A percentile compares a stretch with the other conserved stretches of the same genome.
These are phyloP conservation scores for Dufourea novaeangliae DNA, from an alignment of 1,140 invertebrate genomes.

Conservation along the genomic window DNA sequence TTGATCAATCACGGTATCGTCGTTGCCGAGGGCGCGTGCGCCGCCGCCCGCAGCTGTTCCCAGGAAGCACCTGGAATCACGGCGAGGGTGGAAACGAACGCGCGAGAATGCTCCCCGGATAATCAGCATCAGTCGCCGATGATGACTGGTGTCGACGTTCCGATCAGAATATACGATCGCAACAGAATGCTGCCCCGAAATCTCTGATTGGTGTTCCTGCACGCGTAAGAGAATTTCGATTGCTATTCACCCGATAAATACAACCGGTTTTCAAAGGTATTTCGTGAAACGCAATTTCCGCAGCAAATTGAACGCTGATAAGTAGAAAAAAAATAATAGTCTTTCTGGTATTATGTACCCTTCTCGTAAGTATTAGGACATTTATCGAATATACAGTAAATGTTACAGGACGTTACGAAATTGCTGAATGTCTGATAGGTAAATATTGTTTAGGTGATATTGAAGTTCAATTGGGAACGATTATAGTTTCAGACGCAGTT, in stretches of 20 bases:
- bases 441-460: too few species aligned
- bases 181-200: background rate
- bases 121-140: slow-evolving; percentile 50
- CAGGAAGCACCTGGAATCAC: slow-evolving; percentile 72
- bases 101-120: slow-evolving; percentile 48
- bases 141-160: slow-evolving; percentile 8
- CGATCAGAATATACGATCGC: background rate
- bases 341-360: too few species aligned
- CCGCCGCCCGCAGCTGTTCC: slow-evolving; percentile 69
- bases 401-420: too few species aligned
- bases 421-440: too few species aligned
- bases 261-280: too few species aligned
- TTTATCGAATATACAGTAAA: too few species aligned
- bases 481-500: too few species aligned
- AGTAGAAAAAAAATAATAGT: too few species aligned
- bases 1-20: slow-evolving; percentile 76
- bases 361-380: too few species aligned
- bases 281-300: background rate
- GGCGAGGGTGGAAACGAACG: slow-evolving; percentile 60
- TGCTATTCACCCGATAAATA: too few species aligned
- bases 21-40: slow-evolving; percentile 66
- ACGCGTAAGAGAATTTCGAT: background rate
- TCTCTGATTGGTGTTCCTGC: background rate
- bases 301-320: background rate
- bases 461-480: too few species aligned